Evolutionary conservation across 1,140 invertebrate species (phyloP).

Genomic region (Melitaea cinxia): DNA sequence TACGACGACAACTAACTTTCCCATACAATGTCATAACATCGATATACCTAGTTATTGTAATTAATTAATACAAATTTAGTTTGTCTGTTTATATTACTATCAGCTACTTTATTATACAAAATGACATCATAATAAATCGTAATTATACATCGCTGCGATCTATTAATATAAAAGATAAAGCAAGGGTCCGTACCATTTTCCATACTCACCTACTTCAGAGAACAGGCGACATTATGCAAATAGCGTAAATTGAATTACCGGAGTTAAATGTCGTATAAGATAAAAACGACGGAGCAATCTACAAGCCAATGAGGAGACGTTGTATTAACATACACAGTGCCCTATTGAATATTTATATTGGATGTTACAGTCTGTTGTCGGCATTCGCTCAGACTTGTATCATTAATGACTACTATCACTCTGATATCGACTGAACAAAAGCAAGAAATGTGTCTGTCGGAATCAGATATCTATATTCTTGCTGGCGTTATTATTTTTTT

Average conservation of each 20-base stretch:
- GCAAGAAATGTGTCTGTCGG: background rate
- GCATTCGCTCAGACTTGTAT: slow-evolving; percentile 67
- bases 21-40: too few species aligned
- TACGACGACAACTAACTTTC: too few species aligned
- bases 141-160: slow-evolving; percentile 24
- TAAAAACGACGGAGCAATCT: slow-evolving; percentile 80
- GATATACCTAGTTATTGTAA: too few species aligned
- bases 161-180: slow-evolving; percentile 35
- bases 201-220: slow-evolving; percentile 76
- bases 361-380: slow-evolving; percentile 61
- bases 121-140: background rate
- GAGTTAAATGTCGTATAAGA: slow-evolving; percentile 81
- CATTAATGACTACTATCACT: slow-evolving; percentile 58
- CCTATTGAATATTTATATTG: slow-evolving; percentile 81
- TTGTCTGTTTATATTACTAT: too few species aligned
- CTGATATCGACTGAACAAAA: slow-evolving; percentile 18
- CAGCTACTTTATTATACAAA: background rate
- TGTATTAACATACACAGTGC: slow-evolving; percentile 78
- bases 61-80: too few species aligned
- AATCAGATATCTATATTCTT: background rate
- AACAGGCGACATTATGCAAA: slow-evolving; percentile 77
- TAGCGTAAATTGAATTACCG: slow-evolving; percentile 80
- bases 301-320: slow-evolving; percentile 76
- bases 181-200: slow-evolving; percentile 51
- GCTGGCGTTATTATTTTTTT: too few species aligned